These are phyloP conservation scores for Squalus acanthias DNA, from an alignment of 2,797 vertebrate species.

Conservation along the genomic window DNA sequence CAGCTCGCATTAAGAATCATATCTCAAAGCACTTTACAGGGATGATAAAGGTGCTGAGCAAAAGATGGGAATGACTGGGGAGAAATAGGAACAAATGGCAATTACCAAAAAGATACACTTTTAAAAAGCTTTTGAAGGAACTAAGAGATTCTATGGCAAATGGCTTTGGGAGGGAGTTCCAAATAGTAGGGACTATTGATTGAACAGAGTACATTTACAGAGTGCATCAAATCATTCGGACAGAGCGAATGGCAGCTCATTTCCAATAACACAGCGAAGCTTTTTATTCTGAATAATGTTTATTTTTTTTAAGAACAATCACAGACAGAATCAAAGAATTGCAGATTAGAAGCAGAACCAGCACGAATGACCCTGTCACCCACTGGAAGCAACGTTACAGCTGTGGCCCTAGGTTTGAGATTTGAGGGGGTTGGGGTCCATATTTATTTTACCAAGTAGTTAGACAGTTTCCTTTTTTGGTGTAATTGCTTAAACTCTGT, in stretches of 20 bases:
- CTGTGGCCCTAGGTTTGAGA: too few relatives aligned
- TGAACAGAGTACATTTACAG: neutral
- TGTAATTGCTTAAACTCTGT: neutral
- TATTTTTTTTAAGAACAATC: constrained; percentile 26
- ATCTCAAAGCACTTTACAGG: neutral
- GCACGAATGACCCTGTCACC: neutral
- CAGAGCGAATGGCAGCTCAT: neutral
- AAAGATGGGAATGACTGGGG: neutral
- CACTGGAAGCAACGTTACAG: neutral
- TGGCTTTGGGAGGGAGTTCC: neutral
- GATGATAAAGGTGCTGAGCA: neutral
- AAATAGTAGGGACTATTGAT: neutral
- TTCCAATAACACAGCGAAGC: constrained; percentile 18
- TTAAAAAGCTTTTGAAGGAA: neutral
- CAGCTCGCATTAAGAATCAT: neutral
- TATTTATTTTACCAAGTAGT: neutral
- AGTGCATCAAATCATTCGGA: neutral
- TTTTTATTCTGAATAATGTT: too few relatives aligned
- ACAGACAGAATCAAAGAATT: neutral
- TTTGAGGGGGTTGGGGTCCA: neutral
- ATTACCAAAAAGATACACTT: neutral
- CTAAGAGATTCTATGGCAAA: neutral
- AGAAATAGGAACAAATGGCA: neutral
- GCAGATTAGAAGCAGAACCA: constrained; percentile 26
- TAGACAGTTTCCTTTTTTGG: neutral